These are phyloP conservation scores for Diceros bicornis DNA, from an alignment of 2,797 vertebrate genomes.

Conservation along the genomic window DNA sequence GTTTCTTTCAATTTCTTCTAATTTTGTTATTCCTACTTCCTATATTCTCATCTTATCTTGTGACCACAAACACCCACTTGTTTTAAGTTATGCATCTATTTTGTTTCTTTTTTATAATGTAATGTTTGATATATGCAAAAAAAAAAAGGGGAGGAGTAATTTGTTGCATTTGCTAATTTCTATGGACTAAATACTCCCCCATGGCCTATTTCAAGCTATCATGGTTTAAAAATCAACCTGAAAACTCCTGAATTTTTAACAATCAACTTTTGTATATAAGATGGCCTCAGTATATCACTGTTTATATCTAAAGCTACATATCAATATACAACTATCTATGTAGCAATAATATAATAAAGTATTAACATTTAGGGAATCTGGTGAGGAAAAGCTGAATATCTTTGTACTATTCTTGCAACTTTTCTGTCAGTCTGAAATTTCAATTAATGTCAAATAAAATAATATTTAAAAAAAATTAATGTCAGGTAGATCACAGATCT, in stretches of 20 bases:
- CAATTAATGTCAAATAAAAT: slow-evolving; percentile 47
- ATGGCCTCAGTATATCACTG: not conserved
- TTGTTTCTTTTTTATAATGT: not conserved
- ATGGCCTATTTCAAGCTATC: not conserved
- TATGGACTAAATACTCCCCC: not conserved
- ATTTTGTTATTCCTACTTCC: slow-evolving; percentile 41
- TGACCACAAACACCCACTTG: not conserved
- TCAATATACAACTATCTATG: not conserved
- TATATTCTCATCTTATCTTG: slow-evolving; percentile 50
- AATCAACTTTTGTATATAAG: slow-evolving; percentile 24
- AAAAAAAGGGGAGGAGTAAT: not conserved
- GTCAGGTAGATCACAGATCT: not conserved
- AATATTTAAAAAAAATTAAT: slow-evolving; percentile 8
- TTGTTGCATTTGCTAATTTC: not conserved
- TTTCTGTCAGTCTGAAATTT: slow-evolving; percentile 8
- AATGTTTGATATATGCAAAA: not conserved
- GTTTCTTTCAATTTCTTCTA: slow-evolving; percentile 40
- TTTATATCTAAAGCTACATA: not conserved
- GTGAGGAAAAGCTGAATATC: not conserved
- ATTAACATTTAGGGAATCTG: not conserved
- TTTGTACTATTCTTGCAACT: not conserved
- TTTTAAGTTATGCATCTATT: slow-evolving; percentile 24
- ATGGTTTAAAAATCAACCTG: slow-evolving; percentile 2
- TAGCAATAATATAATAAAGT: slow-evolving; percentile 32
- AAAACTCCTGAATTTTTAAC: slow-evolving; percentile 32